phyloP scores from a whole-genome alignment of 2,797 vertebrate species.

The Pseudotriccus pelzelni region DNA sequence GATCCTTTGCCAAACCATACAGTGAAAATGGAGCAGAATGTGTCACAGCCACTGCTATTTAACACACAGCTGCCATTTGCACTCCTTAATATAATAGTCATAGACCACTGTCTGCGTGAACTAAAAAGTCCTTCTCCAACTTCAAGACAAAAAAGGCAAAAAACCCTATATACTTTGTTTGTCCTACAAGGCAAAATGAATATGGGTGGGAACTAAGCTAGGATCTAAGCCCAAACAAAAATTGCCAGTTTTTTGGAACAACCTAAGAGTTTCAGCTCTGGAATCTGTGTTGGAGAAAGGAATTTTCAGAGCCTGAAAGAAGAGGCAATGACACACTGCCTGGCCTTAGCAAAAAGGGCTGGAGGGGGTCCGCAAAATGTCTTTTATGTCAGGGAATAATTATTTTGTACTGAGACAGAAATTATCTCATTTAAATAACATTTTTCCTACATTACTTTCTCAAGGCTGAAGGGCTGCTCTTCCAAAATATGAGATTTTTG shows the following conservation, averaged over 20 bases:
- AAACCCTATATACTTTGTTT: background rate
- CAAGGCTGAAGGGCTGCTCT: conserved; percentile 45
- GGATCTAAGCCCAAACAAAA: background rate
- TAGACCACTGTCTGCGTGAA: background rate
- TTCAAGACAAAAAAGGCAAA: background rate
- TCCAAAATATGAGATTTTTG: conserved; percentile 66
- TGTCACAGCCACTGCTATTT: background rate
- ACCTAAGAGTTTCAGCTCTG: background rate
- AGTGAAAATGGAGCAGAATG: background rate
- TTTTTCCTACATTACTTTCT: conserved; percentile 71
- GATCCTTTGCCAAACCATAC: conserved; percentile 4
- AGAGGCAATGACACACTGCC: background rate
- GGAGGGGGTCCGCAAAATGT: background rate
- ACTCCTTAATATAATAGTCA: background rate
- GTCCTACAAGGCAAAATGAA: background rate
- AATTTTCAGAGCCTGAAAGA: conserved; percentile 11
- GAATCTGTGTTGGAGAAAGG: background rate
- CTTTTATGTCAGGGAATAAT: conserved; percentile 53
- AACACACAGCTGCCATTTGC: background rate
- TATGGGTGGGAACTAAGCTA: background rate
- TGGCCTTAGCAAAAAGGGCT: background rate
- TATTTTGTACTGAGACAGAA: conserved; percentile 69
- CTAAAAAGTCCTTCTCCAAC: background rate
- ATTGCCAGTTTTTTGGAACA: background rate
- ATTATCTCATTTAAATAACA: conserved; percentile 73